Base-by-base conservation (phyloP, 2,113 vertebrate genomes). In the Nesospiza acunhae region DNA sequence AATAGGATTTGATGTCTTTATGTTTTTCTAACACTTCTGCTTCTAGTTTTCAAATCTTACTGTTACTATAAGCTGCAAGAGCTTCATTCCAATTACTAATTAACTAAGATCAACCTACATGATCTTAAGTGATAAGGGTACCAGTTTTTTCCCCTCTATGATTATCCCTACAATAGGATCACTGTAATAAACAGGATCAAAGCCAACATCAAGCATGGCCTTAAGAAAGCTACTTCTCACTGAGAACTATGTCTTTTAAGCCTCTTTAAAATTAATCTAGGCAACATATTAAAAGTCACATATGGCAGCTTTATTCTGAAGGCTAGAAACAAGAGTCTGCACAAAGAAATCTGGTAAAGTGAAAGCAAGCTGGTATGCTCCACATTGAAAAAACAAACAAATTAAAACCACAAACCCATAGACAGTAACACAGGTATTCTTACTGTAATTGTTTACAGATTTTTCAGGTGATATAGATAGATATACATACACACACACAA, bases 11-110 rank as follows among this genome's bases (percentile, higher is more conserved):
- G 28, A 55, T 14, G 31, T 49, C 55, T 75, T 44, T 20, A 46
- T 85, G 58, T 80, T 95, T 95, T 88, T 83, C 75, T 86, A 80
- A 90, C 62, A 60, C 50, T 88, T 92, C 63, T 74, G 67, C 23
- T 70, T 47, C 23, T 41, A 33, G 69, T 64, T 91, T 83, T 94
- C 74, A 89, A 73, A 42, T 27, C 62, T 53, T 6, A 13, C 39
- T 74, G 73, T 58, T 33, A 44, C 2, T 3, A 49, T 66, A 70
- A 87, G 64, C 70, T 46, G 21, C 1, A 9, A 89, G 37, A 91
- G 20, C 58, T 89, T 79, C 24, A 13, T 80, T 73, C 53, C 30
- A 62, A 39, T 62, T 79, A 68, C 70, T 78, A 52, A 92, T 93
- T 93, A 87, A 70, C 44, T 31, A 47, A 89, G 27, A 86, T 35